Evolutionary conservation across 2,888 invertebrate genomes (phyloP).

Genomic region (Apomyelois bistriatella): DNA sequence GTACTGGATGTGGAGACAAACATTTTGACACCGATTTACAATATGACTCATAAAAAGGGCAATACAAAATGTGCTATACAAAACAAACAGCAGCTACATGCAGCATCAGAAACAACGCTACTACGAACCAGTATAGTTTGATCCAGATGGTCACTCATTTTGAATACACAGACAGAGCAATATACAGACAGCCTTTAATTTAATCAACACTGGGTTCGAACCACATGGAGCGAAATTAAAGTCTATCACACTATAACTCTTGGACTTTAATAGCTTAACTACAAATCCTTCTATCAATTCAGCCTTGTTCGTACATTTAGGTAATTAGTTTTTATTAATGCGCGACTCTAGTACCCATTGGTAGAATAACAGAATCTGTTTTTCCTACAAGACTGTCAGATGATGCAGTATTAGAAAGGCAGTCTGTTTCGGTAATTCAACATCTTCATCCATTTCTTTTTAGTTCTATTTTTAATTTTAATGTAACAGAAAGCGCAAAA

Average conservation of each 20-base stretch:
- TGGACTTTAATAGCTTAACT: conserved; percentile 43
- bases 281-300: conserved; percentile 66
- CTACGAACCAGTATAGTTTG: not conserved
- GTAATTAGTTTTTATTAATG: conserved; percentile 55
- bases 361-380: not conserved
- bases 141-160: not conserved
- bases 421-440: too few relatives aligned
- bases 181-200: conserved; percentile 29
- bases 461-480: too few relatives aligned
- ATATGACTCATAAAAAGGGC: too few relatives aligned
- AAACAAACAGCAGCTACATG: not conserved
- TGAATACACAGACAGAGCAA: not conserved
- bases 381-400: not conserved
- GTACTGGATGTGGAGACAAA: too few relatives aligned
- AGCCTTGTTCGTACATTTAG: conserved; percentile 64
- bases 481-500: too few relatives aligned
- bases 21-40: too few relatives aligned
- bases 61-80: too few relatives aligned
- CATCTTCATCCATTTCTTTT: too few relatives aligned
- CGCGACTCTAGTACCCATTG: conserved; percentile 16
- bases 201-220: conserved; percentile 25
- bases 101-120: not conserved
- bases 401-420: too few relatives aligned
- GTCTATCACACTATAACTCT: conserved; percentile 46
- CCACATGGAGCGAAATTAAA: conserved; percentile 37